Evolutionary conservation across 2,797 vertebrate genomes (phyloP).

Genomic region (Poeciliopsis turneri): DNA sequence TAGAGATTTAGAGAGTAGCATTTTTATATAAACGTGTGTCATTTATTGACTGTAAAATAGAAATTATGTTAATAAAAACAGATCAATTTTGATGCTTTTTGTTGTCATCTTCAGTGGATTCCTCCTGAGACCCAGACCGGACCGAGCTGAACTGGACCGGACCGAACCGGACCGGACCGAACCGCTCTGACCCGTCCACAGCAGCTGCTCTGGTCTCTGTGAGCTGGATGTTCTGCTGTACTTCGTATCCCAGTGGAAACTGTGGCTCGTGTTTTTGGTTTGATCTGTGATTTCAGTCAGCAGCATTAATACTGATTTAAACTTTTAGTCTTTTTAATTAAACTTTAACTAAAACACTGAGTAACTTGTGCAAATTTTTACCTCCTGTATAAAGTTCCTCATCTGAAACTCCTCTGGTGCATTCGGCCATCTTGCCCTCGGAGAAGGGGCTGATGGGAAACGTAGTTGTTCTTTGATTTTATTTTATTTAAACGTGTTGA

Average conservation of each 20-base stretch:
- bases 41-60: neutral
- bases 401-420: neutral
- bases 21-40: neutral
- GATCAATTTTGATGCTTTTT: neutral
- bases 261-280: neutral
- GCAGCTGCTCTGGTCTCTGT: neutral
- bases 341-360: neutral
- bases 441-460: conserved; percentile 13
- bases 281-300: neutral
- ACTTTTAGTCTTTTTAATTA: neutral
- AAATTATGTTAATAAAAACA: neutral
- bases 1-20: neutral
- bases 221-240: neutral
- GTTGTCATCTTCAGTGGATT: conserved; percentile 16
- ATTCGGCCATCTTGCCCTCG: neutral
- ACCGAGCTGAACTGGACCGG: neutral
- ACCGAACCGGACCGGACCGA: neutral
- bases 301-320: neutral
- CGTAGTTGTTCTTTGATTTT: neutral
- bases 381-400: neutral
- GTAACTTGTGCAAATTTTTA: neutral
- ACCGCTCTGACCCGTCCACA: neutral
- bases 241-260: neutral
- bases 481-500: neutral
- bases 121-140: conserved; percentile 22